Evolutionary conservation across 1,140 invertebrate genomes (phyloP).

Genomic region (Steinernema khuongi): DNA sequence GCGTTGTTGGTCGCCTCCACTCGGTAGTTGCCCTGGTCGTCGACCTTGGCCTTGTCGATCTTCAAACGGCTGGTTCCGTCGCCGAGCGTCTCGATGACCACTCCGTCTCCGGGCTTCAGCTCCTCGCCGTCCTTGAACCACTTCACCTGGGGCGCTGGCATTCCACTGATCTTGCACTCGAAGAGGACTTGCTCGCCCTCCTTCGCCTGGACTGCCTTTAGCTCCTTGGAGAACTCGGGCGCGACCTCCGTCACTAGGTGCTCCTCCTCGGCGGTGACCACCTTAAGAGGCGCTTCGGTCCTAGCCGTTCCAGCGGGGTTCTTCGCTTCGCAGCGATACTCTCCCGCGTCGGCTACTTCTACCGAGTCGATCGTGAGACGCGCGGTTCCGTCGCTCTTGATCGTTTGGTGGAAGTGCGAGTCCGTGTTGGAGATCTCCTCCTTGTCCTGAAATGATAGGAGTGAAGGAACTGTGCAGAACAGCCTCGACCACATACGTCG

Average conservation of each 20-base stretch:
- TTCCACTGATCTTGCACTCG: constrained; percentile 26
- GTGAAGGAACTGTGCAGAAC: too few species aligned
- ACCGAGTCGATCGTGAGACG: constrained; percentile 71
- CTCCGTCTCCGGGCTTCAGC: constrained; percentile 44
- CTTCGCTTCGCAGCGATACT: constrained; percentile 69
- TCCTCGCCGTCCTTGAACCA: constrained; percentile 56
- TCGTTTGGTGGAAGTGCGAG: constrained; percentile 64
- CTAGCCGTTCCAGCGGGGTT: constrained; percentile 24
- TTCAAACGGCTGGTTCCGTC: constrained; percentile 73
- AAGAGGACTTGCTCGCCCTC: constrained; percentile 31
- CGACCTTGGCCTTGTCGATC: constrained; percentile 70
- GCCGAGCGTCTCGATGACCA: constrained; percentile 69
- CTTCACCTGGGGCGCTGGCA: constrained; percentile 42
- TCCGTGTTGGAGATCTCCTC: constrained; percentile 24
- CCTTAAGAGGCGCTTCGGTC: constrained; percentile 2
- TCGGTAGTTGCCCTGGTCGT: constrained; percentile 82
- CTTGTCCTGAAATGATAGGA: constrained; percentile 21
- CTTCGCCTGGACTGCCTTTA: constrained; percentile 33
- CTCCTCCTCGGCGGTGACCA: constrained; percentile 19
- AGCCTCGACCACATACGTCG: too few species aligned
- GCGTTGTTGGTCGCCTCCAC: constrained; percentile 47
- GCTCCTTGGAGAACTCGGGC: constrained; percentile 47
- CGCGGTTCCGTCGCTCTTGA: constrained; percentile 71
- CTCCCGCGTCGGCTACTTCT: constrained; percentile 73
- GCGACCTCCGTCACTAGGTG: constrained; percentile 33